Conservation (phyloP, 2,113 vertebrate species). For the Halcyon senegalensis region DNA sequence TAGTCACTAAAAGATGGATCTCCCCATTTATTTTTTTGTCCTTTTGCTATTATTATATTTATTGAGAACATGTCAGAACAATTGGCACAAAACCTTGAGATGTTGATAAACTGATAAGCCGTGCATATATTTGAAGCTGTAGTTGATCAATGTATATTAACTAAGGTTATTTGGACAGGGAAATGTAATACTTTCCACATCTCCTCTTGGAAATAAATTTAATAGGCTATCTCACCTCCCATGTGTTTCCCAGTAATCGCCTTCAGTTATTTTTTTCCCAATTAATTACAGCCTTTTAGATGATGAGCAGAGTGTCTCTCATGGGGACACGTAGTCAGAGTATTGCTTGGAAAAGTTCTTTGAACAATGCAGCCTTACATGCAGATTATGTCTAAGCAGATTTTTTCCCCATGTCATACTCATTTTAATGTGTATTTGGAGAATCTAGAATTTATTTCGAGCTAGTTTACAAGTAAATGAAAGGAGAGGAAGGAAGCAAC, state of each 20-base stretch:
- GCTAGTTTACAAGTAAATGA: background rate
- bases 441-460: background rate
- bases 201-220: background rate
- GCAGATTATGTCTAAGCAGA: background rate
- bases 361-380: background rate
- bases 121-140: background rate
- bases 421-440: background rate
- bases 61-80: constrained; percentile 55
- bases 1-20: constrained; percentile 32
- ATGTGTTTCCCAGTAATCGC: constrained; percentile 31
- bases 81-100: constrained; percentile 5
- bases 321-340: background rate
- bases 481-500: background rate
- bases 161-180: constrained; percentile 38
- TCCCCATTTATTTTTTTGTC: constrained; percentile 45
- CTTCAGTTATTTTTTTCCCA: constrained; percentile 3
- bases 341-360: background rate
- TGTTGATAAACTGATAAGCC: constrained; percentile 45
- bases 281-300: constrained; percentile 68
- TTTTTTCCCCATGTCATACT: background rate
- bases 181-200: constrained; percentile 19
- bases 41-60: constrained; percentile 26
- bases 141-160: constrained; percentile 57
- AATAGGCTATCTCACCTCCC: constrained; percentile 41
- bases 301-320: constrained; percentile 29